Conservation (phyloP, 2,888 invertebrate genomes). For the Microctonus brassicae region DNA sequence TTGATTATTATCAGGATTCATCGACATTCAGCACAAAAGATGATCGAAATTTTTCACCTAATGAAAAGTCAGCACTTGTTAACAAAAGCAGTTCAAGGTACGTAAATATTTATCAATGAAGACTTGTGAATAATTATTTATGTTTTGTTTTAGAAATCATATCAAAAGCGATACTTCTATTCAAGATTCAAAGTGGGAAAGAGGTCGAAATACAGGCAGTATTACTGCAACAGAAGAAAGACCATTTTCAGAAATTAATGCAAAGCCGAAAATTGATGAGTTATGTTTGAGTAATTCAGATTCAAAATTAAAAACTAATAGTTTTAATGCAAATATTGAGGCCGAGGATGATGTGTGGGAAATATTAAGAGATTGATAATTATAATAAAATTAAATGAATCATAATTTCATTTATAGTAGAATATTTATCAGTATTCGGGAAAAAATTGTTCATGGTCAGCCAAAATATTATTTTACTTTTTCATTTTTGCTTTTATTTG, state of each 20-base stretch:
- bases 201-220: conserved; percentile 47
- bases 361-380: conserved; percentile 63
- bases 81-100: conserved; percentile 58
- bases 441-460: too few relatives aligned
- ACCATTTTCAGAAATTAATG: conserved; percentile 36
- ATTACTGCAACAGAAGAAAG: conserved; percentile 48
- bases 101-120: conserved; percentile 21
- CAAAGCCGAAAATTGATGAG: conserved; percentile 55
- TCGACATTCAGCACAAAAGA: conserved; percentile 58
- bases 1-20: conserved; percentile 62
- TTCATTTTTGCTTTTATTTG: too few relatives aligned
- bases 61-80: conserved; percentile 64
- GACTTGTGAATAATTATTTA: neutral
- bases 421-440: too few relatives aligned
- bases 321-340: conserved; percentile 57
- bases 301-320: conserved; percentile 54
- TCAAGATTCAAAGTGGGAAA: conserved; percentile 61
- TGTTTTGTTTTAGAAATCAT: conserved; percentile 47
- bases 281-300: conserved; percentile 61
- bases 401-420: too few relatives aligned
- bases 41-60: conserved; percentile 54
- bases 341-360: conserved; percentile 67
- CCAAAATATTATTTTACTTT: too few relatives aligned
- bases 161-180: conserved; percentile 50
- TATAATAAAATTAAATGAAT: too few relatives aligned